Conservation (phyloP, 2,113 vertebrate genomes). For the Pogonocichla stellata region DNA sequence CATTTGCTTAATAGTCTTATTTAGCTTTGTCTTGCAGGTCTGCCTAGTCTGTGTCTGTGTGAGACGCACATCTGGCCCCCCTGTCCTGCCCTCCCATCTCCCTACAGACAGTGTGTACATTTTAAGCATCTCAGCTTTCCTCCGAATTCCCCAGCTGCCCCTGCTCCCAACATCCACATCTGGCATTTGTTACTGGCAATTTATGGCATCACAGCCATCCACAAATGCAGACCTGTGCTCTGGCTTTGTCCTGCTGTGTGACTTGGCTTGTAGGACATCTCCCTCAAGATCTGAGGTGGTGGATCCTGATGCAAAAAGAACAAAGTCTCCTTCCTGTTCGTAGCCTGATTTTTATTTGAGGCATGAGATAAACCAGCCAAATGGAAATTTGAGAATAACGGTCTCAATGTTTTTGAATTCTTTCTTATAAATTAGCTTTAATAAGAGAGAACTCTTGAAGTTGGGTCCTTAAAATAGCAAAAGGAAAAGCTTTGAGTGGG, state of each 20-base stretch:
- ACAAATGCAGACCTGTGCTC: background rate
- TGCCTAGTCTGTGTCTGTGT: background rate
- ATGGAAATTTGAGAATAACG: background rate
- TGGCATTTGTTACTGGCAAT: slow-evolving; percentile 37
- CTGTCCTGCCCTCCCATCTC: background rate
- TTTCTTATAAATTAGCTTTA: background rate
- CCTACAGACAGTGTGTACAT: background rate
- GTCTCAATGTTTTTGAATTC: background rate
- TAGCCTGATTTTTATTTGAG: background rate
- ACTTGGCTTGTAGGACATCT: background rate
- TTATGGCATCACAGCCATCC: background rate
- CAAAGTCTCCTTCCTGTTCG: background rate
- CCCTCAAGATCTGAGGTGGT: background rate
- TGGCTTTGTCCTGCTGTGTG: background rate
- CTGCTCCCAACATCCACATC: background rate
- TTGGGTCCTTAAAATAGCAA: background rate
- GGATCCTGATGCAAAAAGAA: background rate
- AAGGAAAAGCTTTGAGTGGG: background rate
- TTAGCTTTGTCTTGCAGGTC: background rate
- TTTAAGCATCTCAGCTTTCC: slow-evolving; percentile 26
- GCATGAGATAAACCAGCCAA: background rate
- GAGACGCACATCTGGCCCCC: background rate
- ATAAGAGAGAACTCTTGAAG: background rate
- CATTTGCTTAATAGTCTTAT: background rate
- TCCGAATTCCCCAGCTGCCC: background rate